Evolutionary conservation across 64 coral and sea anemone genomes (phyloP).

Genomic region (Montipora efflorescens): DNA sequence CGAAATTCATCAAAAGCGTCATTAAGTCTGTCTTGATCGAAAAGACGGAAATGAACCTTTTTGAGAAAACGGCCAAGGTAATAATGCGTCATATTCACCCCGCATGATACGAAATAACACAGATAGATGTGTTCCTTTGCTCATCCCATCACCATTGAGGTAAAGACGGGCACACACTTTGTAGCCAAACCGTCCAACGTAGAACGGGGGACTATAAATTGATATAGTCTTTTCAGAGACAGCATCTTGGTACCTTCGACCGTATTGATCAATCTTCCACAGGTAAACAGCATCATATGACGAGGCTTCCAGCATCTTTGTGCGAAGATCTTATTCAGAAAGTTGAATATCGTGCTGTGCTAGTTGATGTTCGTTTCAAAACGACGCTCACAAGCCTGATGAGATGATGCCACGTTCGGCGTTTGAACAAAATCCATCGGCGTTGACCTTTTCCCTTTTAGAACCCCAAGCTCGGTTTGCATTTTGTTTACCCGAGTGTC

Average conservation of each 20-base stretch:
- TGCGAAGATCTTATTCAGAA: slow-evolving; percentile 68
- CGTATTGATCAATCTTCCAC: slow-evolving; percentile 77
- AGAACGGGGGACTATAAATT: slow-evolving; percentile 78
- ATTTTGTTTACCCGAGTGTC: too few relatives aligned
- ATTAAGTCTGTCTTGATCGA: too few relatives aligned
- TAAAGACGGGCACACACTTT: slow-evolving; percentile 82
- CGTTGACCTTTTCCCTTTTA: too few relatives aligned
- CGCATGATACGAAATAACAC: slow-evolving; percentile 77
- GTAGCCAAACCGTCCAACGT: slow-evolving; percentile 79
- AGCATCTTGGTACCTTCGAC: slow-evolving; percentile 63
- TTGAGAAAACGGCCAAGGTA: too few relatives aligned
- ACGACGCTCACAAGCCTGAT: slow-evolving; percentile 36
- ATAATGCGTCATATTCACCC: slow-evolving; percentile 59
- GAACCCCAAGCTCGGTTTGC: too few relatives aligned
- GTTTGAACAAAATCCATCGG: too few relatives aligned
- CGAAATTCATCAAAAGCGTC: too few relatives aligned
- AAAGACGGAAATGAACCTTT: too few relatives aligned
- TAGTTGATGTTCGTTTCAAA: slow-evolving; percentile 64
- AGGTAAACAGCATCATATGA: slow-evolving; percentile 71
- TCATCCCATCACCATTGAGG: slow-evolving; percentile 83
- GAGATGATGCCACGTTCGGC: neutral
- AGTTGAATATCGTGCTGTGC: slow-evolving; percentile 74
- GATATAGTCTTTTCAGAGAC: slow-evolving; percentile 51
- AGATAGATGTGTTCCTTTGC: slow-evolving; percentile 72
- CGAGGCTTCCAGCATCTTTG: slow-evolving; percentile 72